Percentiles rank a stretch among this genome's conserved stretches.
Evolutionary conservation across 2,888 invertebrate species (phyloP).

Genomic region (Acanthopleura granulata): DNA sequence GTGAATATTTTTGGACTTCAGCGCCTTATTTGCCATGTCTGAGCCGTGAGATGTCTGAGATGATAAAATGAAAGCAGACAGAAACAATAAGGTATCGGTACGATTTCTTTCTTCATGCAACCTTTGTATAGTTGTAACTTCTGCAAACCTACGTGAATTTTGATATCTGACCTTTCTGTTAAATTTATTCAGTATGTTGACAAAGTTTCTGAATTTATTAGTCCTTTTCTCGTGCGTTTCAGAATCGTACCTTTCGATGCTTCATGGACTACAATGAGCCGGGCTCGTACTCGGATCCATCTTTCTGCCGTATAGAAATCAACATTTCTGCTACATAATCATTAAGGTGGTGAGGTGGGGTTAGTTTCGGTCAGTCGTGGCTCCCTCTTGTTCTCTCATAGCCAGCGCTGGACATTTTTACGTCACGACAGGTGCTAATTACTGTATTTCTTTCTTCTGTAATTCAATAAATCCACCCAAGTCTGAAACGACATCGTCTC

Average conservation of each 20-base stretch:
- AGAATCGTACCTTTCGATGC: background rate
- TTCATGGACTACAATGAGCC: background rate
- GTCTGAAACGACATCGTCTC: background rate
- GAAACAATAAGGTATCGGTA: background rate
- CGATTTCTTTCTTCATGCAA: background rate
- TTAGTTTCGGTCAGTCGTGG: background rate
- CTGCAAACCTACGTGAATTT: too few relatives aligned
- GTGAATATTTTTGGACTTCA: background rate
- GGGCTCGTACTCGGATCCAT: background rate
- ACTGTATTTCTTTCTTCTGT: background rate
- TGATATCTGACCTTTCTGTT: background rate
- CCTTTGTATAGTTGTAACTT: too few relatives aligned
- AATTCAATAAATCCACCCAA: background rate
- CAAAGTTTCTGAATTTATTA: background rate
- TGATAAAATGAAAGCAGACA: too few relatives aligned
- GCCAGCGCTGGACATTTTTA: background rate
- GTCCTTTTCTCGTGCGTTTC: background rate
- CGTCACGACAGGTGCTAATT: background rate
- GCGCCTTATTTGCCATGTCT: background rate
- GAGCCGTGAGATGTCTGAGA: background rate
- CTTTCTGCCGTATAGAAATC: background rate
- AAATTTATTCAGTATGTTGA: background rate
- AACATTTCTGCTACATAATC: background rate
- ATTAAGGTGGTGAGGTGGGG: background rate
- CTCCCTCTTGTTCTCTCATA: background rate